Conservation (phyloP, 1,140 invertebrate species). For the Orchesella cincta region DNA sequence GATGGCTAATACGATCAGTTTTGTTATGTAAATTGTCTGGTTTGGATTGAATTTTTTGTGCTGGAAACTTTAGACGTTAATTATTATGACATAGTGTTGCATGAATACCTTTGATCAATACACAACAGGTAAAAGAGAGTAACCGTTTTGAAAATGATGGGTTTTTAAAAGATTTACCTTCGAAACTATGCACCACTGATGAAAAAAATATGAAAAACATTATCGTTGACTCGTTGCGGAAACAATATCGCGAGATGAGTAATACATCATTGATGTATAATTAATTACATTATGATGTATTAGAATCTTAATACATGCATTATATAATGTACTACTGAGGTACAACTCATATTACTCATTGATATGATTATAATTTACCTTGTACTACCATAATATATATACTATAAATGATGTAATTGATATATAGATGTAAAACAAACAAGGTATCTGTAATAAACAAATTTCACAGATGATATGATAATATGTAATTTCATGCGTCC, state of each 20-base stretch:
- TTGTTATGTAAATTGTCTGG: no score
- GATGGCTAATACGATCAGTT: no score
- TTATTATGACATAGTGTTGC: no score
- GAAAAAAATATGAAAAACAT: neutral
- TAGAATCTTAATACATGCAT: no score
- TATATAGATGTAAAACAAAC: constrained; percentile 24
- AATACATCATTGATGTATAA: neutral
- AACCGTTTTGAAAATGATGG: neutral
- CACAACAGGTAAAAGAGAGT: neutral
- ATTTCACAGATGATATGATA: constrained; percentile 6
- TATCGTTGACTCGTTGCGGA: neutral
- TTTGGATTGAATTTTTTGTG: neutral
- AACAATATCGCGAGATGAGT: neutral
- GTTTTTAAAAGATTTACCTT: neutral
- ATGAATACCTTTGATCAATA: no score
- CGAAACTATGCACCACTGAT: neutral
- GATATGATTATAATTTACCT: constrained; percentile 17
- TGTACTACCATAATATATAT: neutral
- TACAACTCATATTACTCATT: constrained; percentile 10
- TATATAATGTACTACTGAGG: constrained; percentile 13
- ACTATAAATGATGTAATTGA: neutral
- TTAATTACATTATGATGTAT: neutral
- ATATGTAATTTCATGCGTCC: no score
- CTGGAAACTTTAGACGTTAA: no score
- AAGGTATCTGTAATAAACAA: constrained; percentile 26